Conservation (phyloP, 2,797 vertebrate genomes). For the Salarias fasciatus region DNA sequence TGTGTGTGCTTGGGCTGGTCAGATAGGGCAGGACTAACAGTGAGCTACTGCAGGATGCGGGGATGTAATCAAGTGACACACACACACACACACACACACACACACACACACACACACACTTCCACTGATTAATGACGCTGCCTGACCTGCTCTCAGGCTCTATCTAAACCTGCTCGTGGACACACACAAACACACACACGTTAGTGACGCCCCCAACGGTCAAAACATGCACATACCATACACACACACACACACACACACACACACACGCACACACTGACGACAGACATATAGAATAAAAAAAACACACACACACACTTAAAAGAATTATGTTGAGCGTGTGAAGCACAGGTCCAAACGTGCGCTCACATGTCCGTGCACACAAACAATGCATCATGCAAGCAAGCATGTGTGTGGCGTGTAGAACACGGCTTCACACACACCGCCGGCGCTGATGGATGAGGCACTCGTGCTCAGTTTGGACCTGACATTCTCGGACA, state of each 20-base stretch:
- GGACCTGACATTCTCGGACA: conserved; percentile 99
- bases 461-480: conserved; percentile 95
- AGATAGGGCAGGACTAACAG: conserved; percentile 79
- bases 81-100: too few relatives aligned
- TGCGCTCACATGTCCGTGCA: conserved; percentile 15
- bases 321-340: neutral
- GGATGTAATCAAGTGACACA: conserved; percentile 94
- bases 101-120: conserved; percentile 83
- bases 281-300: conserved; percentile 36
- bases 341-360: too few relatives aligned
- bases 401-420: conserved; percentile 65
- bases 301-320: conserved; percentile 25
- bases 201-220: too few relatives aligned
- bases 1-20: conserved; percentile 49
- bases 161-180: conserved; percentile 87
- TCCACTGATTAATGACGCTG: conserved; percentile 94
- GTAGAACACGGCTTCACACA: conserved; percentile 56
- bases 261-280: conserved; percentile 15
- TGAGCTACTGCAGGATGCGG: conserved; percentile 92
- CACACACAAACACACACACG: conserved; percentile 46
- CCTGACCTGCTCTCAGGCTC: conserved; percentile 90
- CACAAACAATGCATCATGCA: conserved; percentile 67
- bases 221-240: conserved; percentile 36
- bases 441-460: conserved; percentile 92
- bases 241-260: conserved; percentile 11